These are phyloP conservation scores for Drosophila nasuta DNA, from an alignment of 1,140 invertebrate species.

Conservation along the genomic window DNA sequence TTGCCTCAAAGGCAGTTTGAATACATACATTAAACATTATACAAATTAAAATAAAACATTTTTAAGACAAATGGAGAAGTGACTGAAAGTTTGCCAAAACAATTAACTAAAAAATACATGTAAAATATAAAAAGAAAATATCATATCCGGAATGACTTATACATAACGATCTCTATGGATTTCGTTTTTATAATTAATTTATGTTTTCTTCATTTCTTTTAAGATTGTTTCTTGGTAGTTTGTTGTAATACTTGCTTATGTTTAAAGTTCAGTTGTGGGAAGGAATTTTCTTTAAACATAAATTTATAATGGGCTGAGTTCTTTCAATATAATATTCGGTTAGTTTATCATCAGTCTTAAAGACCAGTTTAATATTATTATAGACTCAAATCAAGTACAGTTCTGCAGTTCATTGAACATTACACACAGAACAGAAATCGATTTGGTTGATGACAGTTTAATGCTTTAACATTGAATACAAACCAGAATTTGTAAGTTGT, in stretches of 20 bases:
- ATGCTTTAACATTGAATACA: not conserved
- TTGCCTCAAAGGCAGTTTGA: conserved; percentile 68
- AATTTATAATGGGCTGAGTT: conserved; percentile 47
- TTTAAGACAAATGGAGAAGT: conserved; percentile 19
- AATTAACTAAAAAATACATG: conserved; percentile 15
- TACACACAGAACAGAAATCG: not conserved
- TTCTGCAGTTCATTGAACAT: not conserved
- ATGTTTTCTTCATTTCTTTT: conserved; percentile 36
- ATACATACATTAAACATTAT: conserved; percentile 44
- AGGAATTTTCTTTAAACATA: conserved; percentile 24
- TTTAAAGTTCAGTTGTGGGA: conserved; percentile 22
- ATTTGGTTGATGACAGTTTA: not conserved
- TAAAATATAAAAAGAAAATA: conserved; percentile 49
- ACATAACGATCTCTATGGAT: conserved; percentile 52
- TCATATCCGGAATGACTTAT: conserved; percentile 76
- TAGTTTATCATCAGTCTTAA: conserved; percentile 71
- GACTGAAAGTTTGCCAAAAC: conserved; percentile 25
- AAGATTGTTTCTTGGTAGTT: conserved; percentile 15
- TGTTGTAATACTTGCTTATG: conserved; percentile 51
- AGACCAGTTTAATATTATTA: conserved; percentile 68
- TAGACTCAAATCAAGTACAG: conserved; percentile 47
- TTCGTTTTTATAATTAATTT: conserved; percentile 58
- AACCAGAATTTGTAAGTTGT: not conserved
- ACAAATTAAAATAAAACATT: conserved; percentile 33
- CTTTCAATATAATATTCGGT: conserved; percentile 64